Evolutionary conservation across 2,113 vertebrate genomes (phyloP), one percentile per base, ranked within the genome.

Genomic region (rat (Rattus norvegicus)): DNA sequence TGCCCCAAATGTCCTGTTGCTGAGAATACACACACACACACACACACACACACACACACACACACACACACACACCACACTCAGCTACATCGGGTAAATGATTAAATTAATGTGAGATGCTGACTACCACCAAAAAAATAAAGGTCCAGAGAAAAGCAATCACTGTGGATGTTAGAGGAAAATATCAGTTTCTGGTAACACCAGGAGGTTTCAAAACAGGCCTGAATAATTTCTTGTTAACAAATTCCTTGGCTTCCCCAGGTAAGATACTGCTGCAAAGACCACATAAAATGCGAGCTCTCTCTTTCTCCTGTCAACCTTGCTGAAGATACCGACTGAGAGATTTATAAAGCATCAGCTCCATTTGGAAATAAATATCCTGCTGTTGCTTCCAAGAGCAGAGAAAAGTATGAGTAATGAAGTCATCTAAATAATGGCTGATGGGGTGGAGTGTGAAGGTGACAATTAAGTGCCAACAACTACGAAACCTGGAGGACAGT

Each of bases 131-230:
- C 43, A 95, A 19, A 86, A 43, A 92, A 95, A 36, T 77, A 33
- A 93, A 92, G 88, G 84, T n/a, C 83, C 92, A 85, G 84, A 90
- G 91, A 88, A 36, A 36, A 85, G 54, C 19, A 49, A 47, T 70
- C 65, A 59, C n/a, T 70, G 22, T 59, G 47, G 30, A 88, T 20
- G 28, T 0, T 36, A 86, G 30, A 92, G n/a, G 30, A 30, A 95
- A 93, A 56, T 0, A 80, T 5, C n/a, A 73, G 28, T 12, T 89
- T 52, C 80, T 20, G 84, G 76, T 54, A 92, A 85, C 2, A 81
- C n/a, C 77, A 90, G 61, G 30, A 76, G 69, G 84, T 69, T 88
- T n/a, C 20, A 88, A 94, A 90, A n/a, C 43, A 75, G 61, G 69
- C 39, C 19, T 56, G 7, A 47, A 26, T 88, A 92, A 80, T 65